Evolutionary conservation across 92 coral and sea anemone genomes (phyloP).

Genomic region (Bergia puertoricense): DNA sequence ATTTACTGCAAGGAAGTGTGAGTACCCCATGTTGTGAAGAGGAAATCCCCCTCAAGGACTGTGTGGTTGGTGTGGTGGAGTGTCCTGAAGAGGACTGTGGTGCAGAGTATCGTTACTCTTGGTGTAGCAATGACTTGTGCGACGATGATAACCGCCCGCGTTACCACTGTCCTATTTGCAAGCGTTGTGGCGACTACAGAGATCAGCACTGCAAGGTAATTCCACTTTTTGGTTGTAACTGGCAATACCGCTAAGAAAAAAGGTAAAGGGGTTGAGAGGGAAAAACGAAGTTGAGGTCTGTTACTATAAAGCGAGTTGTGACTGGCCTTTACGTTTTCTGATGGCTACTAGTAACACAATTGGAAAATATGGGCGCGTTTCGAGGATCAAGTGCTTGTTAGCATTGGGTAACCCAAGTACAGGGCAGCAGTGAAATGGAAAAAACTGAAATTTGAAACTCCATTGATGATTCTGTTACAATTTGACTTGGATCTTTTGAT

Average conservation of each 20-base stretch:
- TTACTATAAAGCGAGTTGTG: no score
- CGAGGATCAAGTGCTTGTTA: no score
- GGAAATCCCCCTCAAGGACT: constrained; percentile 43
- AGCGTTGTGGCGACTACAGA: constrained; percentile 78
- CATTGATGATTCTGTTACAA: no score
- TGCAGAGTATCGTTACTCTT: constrained; percentile 61
- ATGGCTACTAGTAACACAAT: no score
- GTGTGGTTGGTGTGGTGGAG: constrained; percentile 48
- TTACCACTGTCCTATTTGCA: constrained; percentile 68
- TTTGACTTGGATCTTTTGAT: no score
- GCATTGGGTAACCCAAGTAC: no score
- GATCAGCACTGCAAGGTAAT: constrained; percentile 67
- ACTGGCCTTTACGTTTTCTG: no score
- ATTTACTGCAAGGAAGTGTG: constrained; percentile 42
- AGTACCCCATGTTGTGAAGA: constrained; percentile 65
- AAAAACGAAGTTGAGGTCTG: no score
- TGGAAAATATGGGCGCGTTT: no score
- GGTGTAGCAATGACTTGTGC: constrained; percentile 62
- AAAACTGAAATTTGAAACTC: no score
- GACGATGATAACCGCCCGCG: constrained; percentile 74
- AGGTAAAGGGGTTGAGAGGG: not conserved
- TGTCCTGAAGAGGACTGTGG: constrained; percentile 66
- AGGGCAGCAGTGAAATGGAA: no score
- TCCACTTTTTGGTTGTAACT: not conserved
- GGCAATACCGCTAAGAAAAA: no score